These are phyloP conservation scores for Drosophila pseudotalamancana DNA, from an alignment of 2,888 invertebrate species.

Conservation along the genomic window DNA sequence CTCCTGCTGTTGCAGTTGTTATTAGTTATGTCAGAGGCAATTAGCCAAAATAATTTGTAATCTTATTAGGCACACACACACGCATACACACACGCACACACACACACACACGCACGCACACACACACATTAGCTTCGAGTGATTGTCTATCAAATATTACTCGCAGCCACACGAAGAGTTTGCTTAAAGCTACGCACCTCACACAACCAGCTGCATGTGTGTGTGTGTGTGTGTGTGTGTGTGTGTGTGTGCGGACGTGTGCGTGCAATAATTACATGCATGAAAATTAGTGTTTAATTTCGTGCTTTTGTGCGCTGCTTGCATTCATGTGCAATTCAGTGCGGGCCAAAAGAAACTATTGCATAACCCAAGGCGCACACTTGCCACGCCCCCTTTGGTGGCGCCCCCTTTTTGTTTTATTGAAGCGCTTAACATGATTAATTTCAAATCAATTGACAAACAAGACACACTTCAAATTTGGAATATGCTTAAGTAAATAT, in stretches of 20 bases:
- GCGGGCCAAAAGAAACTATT: constrained; percentile 27
- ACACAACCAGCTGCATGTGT: background rate
- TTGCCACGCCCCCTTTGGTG: background rate
- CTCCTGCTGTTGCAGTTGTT: constrained; percentile 65
- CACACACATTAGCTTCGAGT: background rate
- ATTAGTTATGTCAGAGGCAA: constrained; percentile 78
- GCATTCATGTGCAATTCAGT: constrained; percentile 8
- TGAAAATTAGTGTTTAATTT: constrained; percentile 40
- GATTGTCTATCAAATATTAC: constrained; percentile 45
- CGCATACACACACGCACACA: background rate
- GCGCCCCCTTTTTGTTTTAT: constrained; percentile 24
- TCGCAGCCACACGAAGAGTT: constrained; percentile 19
- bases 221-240: constrained; percentile 16
- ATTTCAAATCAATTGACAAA: constrained; percentile 67
- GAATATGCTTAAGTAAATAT: constrained; percentile 56
- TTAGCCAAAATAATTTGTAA: constrained; percentile 78
- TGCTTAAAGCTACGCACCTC: constrained; percentile 4
- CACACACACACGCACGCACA: background rate
- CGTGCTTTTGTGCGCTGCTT: constrained; percentile 11
- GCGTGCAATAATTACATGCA: constrained; percentile 61
- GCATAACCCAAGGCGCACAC: background rate
- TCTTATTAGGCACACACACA: constrained; percentile 61
- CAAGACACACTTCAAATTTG: constrained; percentile 25
- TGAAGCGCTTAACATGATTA: constrained; percentile 47
- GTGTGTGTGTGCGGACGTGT: constrained; percentile 19